Conservation (phyloP, 2,113 vertebrate genomes). For the Platycercus adscitus region DNA sequence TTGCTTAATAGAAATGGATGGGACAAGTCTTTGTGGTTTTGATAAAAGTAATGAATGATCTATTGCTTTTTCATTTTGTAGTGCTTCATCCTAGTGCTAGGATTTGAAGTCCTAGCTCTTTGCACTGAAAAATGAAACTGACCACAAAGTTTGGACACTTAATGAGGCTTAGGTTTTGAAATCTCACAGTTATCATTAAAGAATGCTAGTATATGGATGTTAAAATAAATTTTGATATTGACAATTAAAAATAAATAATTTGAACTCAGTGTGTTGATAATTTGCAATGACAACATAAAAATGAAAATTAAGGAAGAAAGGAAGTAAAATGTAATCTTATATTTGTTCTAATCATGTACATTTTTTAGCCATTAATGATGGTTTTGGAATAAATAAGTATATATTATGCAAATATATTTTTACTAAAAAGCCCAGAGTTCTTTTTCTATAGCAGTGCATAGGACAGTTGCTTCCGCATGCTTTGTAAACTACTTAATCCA, state of each 20-base stretch:
- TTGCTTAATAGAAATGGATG: background rate
- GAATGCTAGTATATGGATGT: background rate
- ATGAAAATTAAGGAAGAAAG: background rate
- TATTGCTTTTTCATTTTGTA: background rate
- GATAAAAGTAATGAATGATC: background rate
- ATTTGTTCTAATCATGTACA: background rate
- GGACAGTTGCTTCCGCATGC: background rate
- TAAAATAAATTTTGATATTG: background rate
- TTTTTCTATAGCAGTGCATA: background rate
- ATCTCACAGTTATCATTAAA: background rate
- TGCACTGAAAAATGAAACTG: background rate
- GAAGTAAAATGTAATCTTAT: background rate
- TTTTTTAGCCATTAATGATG: background rate
- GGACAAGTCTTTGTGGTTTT: background rate
- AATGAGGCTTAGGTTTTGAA: background rate
- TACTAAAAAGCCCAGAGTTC: background rate
- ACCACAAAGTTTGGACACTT: background rate
- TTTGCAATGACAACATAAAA: background rate
- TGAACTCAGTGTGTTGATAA: background rate
- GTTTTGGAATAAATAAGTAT: background rate
- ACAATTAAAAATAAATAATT: background rate
- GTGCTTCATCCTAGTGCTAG: background rate
- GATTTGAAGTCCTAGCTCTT: background rate
- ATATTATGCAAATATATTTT: background rate
- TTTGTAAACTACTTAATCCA: background rate